These are phyloP conservation scores for Octodon degus DNA, from an alignment of 2,113 vertebrate genomes.

Conservation along the genomic window DNA sequence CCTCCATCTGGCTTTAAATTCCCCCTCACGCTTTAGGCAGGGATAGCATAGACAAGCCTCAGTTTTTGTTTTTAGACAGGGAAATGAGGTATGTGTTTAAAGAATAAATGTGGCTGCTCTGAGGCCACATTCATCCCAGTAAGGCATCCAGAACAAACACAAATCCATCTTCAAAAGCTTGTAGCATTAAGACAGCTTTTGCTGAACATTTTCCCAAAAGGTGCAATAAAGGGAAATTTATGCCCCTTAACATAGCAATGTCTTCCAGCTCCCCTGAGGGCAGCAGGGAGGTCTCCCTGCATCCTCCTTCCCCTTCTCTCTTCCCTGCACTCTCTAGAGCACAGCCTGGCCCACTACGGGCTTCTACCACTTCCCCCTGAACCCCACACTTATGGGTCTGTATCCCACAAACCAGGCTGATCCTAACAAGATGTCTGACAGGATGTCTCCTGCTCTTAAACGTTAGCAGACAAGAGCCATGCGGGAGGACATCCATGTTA, in stretches of 20 bases:
- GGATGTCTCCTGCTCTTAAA: background rate
- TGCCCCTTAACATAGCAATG: background rate
- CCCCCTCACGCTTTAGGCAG: background rate
- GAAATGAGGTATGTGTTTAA: constrained; percentile 11
- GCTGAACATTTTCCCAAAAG: constrained; percentile 40
- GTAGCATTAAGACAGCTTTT: background rate
- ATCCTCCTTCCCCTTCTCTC: background rate
- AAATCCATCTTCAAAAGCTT: constrained; percentile 29
- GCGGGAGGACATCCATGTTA: background rate
- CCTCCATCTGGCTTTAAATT: background rate
- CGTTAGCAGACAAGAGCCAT: background rate
- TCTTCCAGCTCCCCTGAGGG: background rate
- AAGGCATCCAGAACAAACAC: background rate
- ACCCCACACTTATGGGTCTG: background rate
- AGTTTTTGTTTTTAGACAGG: constrained; percentile 29
- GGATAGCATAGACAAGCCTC: background rate
- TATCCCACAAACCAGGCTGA: background rate
- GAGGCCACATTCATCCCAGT: background rate
- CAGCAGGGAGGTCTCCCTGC: background rate
- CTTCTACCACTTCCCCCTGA: background rate
- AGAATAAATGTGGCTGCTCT: background rate
- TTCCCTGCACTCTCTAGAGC: background rate
- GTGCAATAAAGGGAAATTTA: background rate
- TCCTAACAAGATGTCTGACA: background rate
- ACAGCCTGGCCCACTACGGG: background rate